Evolutionary conservation across 2,113 vertebrate species (phyloP), one percentile per base, ranked within the genome.

Genomic region (Eulemur macaco): DNA sequence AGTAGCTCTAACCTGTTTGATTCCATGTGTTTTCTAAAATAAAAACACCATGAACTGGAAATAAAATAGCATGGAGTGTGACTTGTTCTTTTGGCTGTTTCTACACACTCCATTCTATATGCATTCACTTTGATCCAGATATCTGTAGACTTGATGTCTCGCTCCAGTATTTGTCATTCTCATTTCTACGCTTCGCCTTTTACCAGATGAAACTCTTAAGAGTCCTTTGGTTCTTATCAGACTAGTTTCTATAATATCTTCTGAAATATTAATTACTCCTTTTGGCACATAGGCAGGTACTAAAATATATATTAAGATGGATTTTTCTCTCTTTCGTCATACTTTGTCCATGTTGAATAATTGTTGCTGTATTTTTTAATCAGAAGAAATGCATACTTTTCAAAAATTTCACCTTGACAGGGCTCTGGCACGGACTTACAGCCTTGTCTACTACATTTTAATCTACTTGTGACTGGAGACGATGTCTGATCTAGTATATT

Each of bases 1-100:
- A 86, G 0, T 90, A 84, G 27, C 27, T 94, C 20, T 84, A 66
- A 37, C 52, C 31, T 87, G 25, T 93, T 95, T 96, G n/a, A 86
- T 80, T 93, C 9, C 14, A 0, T 87, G 73, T 96, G 45, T 69
- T 95, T 96, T 94, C 83, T 87, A 76, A 96, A 96, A 96, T 96
- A 97, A 97, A 97, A 95, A 91, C 56, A 50, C 39, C 64, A 42
- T 94, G 58, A 83, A 42, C 13, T 91, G 63, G 73, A 90, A 94
- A 64, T 74, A 37, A 85, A 88, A 25, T 34, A 76, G 63, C 63
- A 9, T 91, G 69, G 68, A 63, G 27, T 81, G 18, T 95, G 95
- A 52, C 69, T 94, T 84, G 63, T 91, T 96, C 63, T 76, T 82
- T 83, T 90, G 52, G 47, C 77, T 71, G 10, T 95, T 85, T 76